These are phyloP conservation scores for Tachysurus fulvidraco DNA, from an alignment of 2,113 vertebrate genomes.

Conservation along the genomic window DNA sequence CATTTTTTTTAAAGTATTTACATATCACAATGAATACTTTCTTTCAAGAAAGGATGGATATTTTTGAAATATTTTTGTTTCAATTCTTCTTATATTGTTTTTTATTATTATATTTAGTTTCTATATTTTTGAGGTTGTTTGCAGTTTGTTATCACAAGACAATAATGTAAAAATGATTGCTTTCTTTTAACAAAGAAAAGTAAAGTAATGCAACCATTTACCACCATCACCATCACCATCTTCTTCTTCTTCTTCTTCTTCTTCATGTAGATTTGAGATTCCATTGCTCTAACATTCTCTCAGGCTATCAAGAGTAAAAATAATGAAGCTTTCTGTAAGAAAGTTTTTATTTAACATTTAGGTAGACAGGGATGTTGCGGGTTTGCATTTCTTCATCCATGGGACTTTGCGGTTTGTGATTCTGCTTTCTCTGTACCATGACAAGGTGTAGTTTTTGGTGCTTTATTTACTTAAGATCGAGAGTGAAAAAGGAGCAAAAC, in stretches of 20 bases:
- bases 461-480: background rate
- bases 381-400: background rate
- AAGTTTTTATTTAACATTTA: too few species aligned
- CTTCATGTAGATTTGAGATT: background rate
- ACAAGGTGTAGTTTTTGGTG: background rate
- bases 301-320: too few species aligned
- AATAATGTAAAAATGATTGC: too few species aligned
- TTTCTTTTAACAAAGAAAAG: too few species aligned
- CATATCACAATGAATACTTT: background rate
- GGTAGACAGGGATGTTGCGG: background rate
- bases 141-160: too few species aligned
- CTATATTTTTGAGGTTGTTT: too few species aligned
- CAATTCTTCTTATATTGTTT: too few species aligned
- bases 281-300: too few species aligned
- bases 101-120: too few species aligned
- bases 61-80: too few species aligned
- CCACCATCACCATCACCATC: background rate
- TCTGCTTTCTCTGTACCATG: background rate
- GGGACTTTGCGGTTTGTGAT: background rate
- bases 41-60: too few species aligned
- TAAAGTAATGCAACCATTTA: background rate
- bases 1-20: background rate
- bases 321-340: too few species aligned
- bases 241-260: background rate
- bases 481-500: background rate